Percentiles rank a stretch among this genome's conserved stretches.
Conservation (phyloP, 2,113 vertebrate species). For the Trachemys scripta region DNA sequence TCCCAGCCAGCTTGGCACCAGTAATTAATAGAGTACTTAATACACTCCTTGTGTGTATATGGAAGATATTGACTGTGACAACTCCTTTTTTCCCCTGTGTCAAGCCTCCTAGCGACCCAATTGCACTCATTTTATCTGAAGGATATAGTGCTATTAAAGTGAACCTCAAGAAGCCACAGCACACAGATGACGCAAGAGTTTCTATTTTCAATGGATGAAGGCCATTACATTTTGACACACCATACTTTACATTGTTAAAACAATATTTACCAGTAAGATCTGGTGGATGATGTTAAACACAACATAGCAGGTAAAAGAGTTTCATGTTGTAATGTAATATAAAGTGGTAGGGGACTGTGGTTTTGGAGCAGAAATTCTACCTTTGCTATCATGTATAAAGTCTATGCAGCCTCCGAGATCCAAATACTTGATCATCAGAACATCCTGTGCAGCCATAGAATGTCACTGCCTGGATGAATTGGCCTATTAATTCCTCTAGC, state of each 20-base stretch:
- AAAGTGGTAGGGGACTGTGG: rapidly evolving
- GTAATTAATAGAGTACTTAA: not conserved
- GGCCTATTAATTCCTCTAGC: not conserved
- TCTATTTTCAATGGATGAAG: not conserved
- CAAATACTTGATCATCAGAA: not conserved
- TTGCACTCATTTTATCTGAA: not conserved
- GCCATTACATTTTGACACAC: not conserved
- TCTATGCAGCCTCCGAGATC: not conserved
- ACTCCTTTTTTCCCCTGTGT: not conserved
- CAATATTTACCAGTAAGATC: not conserved
- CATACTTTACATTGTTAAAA: not conserved
- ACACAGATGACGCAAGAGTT: not conserved
- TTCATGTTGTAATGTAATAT: not conserved
- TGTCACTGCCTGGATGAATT: not conserved
- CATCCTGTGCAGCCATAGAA: not conserved
- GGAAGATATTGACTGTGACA: not conserved
- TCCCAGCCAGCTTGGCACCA: not conserved
- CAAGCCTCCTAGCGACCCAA: not conserved
- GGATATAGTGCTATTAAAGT: not conserved
- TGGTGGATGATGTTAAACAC: not conserved
- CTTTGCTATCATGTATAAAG: rapidly evolving
- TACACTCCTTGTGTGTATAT: not conserved
- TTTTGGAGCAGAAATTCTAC: not conserved
- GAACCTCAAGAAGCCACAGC: not conserved
- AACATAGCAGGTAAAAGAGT: not conserved